Percentiles rank a stretch among this genome's conserved stretches.
phyloP scores from a whole-genome alignment of 2,113 vertebrate genomes.

The Octodon degus region DNA sequence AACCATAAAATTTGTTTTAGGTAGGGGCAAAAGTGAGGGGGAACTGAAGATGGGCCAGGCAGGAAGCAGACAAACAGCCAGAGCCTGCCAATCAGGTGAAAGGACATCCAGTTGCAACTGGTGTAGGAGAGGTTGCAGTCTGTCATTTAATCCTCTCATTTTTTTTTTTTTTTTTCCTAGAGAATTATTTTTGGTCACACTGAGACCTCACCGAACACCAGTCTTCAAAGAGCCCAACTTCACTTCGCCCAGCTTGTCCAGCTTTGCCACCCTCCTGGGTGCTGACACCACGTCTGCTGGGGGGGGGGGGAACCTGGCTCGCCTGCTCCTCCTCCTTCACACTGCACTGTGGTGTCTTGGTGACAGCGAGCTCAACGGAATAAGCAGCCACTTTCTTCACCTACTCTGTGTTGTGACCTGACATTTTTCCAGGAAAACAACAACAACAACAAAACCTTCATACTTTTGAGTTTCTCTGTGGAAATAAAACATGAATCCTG shows the following conservation, averaged over 20 bases:
- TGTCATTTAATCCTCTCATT: background rate
- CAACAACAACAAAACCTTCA: background rate
- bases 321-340: background rate
- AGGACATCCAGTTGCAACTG: fast-evolving
- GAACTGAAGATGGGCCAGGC: fast-evolving
- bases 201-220: background rate
- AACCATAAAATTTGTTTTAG: background rate
- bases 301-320: background rate
- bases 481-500: conserved; percentile 73
- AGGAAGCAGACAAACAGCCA: background rate
- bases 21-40: background rate
- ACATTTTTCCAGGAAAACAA: background rate
- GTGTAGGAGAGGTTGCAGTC: too few relatives aligned
- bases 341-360: background rate
- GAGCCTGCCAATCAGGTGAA: background rate
- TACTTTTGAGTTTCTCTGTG: conserved; percentile 24
- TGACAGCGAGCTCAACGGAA: background rate
- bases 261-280: background rate
- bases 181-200: background rate
- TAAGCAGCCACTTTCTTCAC: background rate
- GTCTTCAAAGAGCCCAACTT: background rate
- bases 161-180: conserved; percentile 42
- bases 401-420: background rate
- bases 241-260: background rate
- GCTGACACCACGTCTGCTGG: background rate